Evolutionary conservation across 2,113 vertebrate genomes (phyloP).

Genomic region (Pterocles burchelli): DNA sequence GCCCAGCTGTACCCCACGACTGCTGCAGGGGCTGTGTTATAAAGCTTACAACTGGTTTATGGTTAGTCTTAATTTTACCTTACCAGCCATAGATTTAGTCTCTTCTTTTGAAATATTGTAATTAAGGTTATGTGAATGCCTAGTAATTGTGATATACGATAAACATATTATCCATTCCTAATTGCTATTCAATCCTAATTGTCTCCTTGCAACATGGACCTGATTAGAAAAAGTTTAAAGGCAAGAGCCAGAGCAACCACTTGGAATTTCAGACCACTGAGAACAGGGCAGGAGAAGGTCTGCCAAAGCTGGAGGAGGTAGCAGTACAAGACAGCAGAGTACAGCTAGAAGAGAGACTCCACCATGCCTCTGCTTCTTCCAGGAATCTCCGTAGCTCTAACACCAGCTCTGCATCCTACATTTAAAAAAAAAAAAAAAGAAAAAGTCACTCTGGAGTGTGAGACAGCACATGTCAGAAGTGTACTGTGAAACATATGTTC

Average conservation of each 20-base stretch:
- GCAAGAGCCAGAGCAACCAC: not conserved
- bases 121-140: not conserved
- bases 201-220: not conserved
- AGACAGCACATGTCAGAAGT: slow-evolving; percentile 69
- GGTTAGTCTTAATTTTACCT: not conserved
- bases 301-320: accelerated
- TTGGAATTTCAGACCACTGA: not conserved
- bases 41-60: not conserved
- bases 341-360: not conserved
- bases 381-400: not conserved
- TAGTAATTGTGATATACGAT: not conserved
- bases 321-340: not conserved
- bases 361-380: not conserved
- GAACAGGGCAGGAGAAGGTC: not conserved
- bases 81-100: not conserved
- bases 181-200: not conserved
- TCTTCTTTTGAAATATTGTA: not conserved
- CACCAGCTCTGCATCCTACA: not conserved
- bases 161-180: not conserved
- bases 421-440: too few relatives aligned
- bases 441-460: not conserved
- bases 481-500: slow-evolving; percentile 13
- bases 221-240: not conserved
- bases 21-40: not conserved
- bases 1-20: not conserved